Base-by-base conservation (phyloP, 2,888 invertebrate genomes). In the Eupithecia subfuscata region DNA sequence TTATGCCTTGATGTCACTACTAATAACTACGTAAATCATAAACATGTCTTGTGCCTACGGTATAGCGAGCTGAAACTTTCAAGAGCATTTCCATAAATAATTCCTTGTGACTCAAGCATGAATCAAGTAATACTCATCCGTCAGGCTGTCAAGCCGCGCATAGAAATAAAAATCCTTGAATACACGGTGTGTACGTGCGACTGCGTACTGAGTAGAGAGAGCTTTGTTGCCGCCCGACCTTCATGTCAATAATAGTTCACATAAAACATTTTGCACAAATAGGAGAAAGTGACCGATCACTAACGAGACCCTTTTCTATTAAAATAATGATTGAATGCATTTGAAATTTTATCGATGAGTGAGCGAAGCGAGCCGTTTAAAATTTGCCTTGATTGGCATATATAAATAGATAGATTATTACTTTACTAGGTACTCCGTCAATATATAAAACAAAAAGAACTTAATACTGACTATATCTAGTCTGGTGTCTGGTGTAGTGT, bases 111-210 rank as follows among this genome's bases (percentile, higher is more conserved):
- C 69, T 69, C 69, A 52, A 76, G 76, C 72, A 75, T 74, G 64
- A 73, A 67, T 69, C 69, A 52, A 76, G 76, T 74, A 75, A 76
- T 76, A 76, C 71, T 69, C 76, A 75, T 78, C 48, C 71, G 71
- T 76, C 78, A 76, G 72, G n/a, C 63, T 75, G 74, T 75, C 78
- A 75, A 70, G 34, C 34, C 43, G 40, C 30, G 73, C 30, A 68
- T 70, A 67, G 68, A 68, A 76, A 70, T 73, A 71, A 77, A 43
- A 40, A 43, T 14, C 40, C 16, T 8, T 25, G 22, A 18, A 68
- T 68, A 68, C 68, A 43, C 68, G 68, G 68, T 68, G 34, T 43
- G 2, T 65, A 65, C n/a, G 7, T 5, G 63, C 3, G 14, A 30
- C 30, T 16, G 6, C 18, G 16, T 30, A n/a, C n/a, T 16, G 7